A percentile compares a stretch with the other conserved stretches of the same genome.
Conservation (phyloP, 2,113 vertebrate species). For the Prunella himalayana region DNA sequence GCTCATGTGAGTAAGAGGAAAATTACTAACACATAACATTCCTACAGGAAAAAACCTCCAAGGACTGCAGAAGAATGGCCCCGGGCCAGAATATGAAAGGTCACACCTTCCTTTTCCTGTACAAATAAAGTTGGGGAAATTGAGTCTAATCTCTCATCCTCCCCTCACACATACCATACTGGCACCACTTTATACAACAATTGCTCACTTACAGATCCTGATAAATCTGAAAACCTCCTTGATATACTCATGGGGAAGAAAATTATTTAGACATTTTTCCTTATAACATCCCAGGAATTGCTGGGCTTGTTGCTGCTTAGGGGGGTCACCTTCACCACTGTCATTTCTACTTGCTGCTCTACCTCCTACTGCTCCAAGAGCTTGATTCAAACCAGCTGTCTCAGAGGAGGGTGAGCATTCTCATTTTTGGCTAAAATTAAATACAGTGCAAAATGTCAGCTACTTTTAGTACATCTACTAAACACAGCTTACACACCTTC, state of each 20-base stretch:
- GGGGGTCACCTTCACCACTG: neutral
- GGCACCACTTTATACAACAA: neutral
- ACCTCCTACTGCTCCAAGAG: neutral
- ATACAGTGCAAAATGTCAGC: rapidly evolving
- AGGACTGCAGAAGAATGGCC: neutral
- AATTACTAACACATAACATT: neutral
- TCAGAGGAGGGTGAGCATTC: neutral
- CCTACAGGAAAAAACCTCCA: neutral
- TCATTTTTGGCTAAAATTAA: neutral
- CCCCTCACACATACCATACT: neutral
- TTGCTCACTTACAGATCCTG: neutral
- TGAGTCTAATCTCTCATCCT: neutral
- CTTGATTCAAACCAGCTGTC: neutral
- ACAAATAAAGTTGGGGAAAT: neutral
- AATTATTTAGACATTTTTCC: neutral
- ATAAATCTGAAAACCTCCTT: neutral
- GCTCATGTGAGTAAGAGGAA: neutral
- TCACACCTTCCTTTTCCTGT: conserved; percentile 39
- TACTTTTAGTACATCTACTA: rapidly evolving
- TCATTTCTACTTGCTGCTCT: neutral
- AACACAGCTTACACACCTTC: rapidly evolving
- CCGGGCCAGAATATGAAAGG: neutral
- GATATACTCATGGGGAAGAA: rapidly evolving
- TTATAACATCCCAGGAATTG: neutral
- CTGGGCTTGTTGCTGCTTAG: neutral